Conservation (phyloP, 2,797 vertebrate genomes). For the Enteromius viviparus region DNA sequence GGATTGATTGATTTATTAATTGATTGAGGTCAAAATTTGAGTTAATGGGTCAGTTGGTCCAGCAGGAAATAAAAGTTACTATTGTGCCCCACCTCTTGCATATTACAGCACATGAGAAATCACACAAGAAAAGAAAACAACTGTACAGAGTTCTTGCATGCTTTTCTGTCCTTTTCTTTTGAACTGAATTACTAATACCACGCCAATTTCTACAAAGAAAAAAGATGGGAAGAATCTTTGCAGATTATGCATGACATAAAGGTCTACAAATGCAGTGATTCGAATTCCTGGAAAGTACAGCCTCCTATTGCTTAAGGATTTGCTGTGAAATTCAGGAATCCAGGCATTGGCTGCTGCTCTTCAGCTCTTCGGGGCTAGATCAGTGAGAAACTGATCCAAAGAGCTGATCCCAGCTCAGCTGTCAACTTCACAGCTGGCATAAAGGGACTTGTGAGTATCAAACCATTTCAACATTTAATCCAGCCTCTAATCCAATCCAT, state of each 20-base stretch:
- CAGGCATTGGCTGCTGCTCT: conserved; percentile 24
- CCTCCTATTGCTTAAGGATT: conserved; percentile 36
- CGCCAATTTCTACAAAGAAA: neutral
- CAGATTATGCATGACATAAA: conserved; percentile 22
- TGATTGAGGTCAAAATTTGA: neutral
- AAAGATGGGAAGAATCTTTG: neutral
- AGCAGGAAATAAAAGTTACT: neutral
- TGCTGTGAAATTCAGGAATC: conserved; percentile 62
- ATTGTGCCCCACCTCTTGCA: neutral
- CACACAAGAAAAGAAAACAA: neutral
- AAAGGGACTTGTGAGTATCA: conserved; percentile 59
- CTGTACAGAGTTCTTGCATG: neutral
- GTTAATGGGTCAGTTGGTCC: neutral
- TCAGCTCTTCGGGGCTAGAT: conserved; percentile 24
- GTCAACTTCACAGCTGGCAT: conserved; percentile 58
- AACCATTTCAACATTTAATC: conserved; percentile 60
- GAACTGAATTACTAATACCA: neutral
- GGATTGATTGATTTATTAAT: too few species aligned
- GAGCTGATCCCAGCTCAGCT: conserved; percentile 57
- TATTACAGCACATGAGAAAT: neutral
- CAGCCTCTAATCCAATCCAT: conserved; percentile 63
- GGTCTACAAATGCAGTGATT: conserved; percentile 7
- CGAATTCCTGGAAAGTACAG: neutral
- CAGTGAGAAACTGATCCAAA: conserved; percentile 47
- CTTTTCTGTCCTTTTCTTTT: neutral